Conservation (phyloP, 2,113 vertebrate species). For the Ondatra zibethicus region DNA sequence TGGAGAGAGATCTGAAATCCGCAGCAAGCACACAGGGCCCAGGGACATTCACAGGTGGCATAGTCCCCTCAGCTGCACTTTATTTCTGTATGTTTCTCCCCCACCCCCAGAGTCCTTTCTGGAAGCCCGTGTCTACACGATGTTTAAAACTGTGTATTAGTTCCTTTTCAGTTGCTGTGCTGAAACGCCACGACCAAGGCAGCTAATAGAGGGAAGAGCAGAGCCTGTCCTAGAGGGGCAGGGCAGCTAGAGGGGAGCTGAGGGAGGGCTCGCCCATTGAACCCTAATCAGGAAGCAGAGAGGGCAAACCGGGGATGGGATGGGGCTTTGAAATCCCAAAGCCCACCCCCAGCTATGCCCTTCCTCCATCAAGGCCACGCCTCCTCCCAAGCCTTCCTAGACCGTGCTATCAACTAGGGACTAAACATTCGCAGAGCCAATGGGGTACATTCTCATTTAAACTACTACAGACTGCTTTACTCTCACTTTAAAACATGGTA, state of each 20-base stretch:
- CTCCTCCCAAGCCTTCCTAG: not conserved
- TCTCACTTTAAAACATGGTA: constrained; percentile 31
- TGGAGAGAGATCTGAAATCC: not conserved
- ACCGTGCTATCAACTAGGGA: not conserved
- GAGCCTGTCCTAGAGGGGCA: not conserved
- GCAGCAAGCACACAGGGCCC: not conserved
- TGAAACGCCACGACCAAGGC: not conserved
- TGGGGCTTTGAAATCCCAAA: not conserved
- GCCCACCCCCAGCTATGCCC: not conserved
- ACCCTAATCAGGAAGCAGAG: not conserved
- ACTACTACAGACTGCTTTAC: not conserved
- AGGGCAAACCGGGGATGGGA: not conserved
- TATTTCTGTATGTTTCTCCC: not conserved
- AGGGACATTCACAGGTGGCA: not conserved
- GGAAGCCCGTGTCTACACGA: not conserved
- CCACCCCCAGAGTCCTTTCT: not conserved
- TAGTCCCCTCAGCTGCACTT: not conserved
- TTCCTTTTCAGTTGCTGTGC: not conserved
- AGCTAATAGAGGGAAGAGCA: not conserved
- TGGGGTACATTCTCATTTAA: not conserved
- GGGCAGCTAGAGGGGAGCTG: not conserved
- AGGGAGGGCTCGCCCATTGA: not conserved
- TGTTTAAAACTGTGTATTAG: not conserved
- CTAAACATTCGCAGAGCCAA: not conserved
- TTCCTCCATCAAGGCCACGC: not conserved